Evolutionary conservation across 2,797 vertebrate species (phyloP), one percentile per base, ranked within the genome.

Genomic region (Rhinichthys osculus): DNA sequence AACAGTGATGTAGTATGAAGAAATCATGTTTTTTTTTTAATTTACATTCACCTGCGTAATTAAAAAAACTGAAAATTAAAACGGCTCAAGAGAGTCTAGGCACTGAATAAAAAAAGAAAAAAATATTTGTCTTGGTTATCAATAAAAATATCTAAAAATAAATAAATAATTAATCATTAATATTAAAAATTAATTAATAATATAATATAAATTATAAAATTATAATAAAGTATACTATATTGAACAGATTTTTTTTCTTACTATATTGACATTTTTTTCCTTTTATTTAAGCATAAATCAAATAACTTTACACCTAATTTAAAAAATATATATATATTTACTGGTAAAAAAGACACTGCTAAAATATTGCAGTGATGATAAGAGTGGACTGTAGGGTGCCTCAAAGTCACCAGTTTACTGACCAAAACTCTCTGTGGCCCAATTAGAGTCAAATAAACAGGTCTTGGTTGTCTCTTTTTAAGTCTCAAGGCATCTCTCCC

Each of bases 401-500:
- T 77, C 2, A 44, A 57, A 84, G n/a, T 83, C 66, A 8, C n/a
- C 66, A 33, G 35, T 74, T 40, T 67, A 80, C 6, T 2, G 66
- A 71, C 50, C 66, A 30, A 88, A 85, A 78, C 54, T 57, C 67
- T 50, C 77, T 54, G 50, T 62, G 57, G 66, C 30, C 35, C 79
- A 85, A 78, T 81, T 44, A 42, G 7, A 81, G 59, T 81, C 14
- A 77, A 80, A 83, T 57, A 62, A 82, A 40, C 42, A 81, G 74
- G 47, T 78, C 69, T 42, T 7, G 54, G 69, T 87, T 35, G 17
- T 83, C 67, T 88, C 73, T 38, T 72, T 81, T 40, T 72, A 50
- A 78, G 52, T 87, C 77, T 82, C 78, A 69, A 19, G 73, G 54
- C 11, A 42, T 83, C 87, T 82, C 82, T 81, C 83, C 52, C 67